Conservation (phyloP, 2,113 vertebrate species). For the Spilogale gracilis region DNA sequence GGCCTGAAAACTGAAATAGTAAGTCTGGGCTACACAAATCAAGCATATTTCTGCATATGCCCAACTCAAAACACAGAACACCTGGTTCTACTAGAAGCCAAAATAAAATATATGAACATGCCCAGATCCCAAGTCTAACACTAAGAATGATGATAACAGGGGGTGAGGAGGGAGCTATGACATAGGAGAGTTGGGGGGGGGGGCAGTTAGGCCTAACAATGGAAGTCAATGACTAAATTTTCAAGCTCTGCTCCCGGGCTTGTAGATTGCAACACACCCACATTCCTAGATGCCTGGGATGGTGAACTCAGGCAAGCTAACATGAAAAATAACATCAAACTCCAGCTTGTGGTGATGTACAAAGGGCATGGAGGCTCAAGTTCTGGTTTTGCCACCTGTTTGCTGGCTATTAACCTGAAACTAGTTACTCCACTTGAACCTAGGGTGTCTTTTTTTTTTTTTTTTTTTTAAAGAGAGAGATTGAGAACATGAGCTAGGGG, state of each 20-base stretch:
- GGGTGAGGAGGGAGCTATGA: neutral
- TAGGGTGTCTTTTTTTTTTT: neutral
- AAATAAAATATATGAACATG: slow-evolving; percentile 37
- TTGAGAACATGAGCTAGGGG: neutral
- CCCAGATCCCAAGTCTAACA: neutral
- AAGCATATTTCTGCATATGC: neutral
- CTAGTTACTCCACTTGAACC: slow-evolving; percentile 44
- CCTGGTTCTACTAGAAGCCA: slow-evolving; percentile 19
- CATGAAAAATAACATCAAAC: neutral
- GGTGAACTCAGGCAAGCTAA: neutral
- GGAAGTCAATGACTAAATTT: slow-evolving; percentile 14
- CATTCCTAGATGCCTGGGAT: slow-evolving; percentile 5
- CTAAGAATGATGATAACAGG: neutral
- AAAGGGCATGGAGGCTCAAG: neutral
- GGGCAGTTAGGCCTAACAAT: neutral
- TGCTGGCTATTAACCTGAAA: neutral
- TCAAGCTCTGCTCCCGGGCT: slow-evolving; percentile 31
- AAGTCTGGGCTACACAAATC: neutral
- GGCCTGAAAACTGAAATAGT: slow-evolving; percentile 52
- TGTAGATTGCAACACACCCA: slow-evolving; percentile 52
- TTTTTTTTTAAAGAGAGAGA: neutral
- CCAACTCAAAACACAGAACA: slow-evolving; percentile 31
- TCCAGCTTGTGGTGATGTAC: neutral
- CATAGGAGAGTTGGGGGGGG: too few species aligned
- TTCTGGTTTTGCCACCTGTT: neutral